phyloP scores from a whole-genome alignment of 2,888 invertebrate species.

The Plemyria rubiginata region DNA sequence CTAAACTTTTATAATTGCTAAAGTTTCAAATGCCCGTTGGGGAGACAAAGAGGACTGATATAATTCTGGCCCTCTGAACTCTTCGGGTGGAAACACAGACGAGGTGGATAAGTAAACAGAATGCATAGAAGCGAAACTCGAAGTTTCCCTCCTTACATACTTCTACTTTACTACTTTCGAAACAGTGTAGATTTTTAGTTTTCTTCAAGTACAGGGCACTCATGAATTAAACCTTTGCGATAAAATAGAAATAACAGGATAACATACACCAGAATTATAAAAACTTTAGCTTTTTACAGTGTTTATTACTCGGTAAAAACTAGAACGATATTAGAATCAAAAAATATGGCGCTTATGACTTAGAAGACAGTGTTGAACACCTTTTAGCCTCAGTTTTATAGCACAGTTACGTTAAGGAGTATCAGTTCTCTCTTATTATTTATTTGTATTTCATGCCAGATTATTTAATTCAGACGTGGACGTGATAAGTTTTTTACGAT shows the following conservation, averaged over 20 bases:
- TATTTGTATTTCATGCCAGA: conserved; percentile 6
- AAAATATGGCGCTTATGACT: no score
- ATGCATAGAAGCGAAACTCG: conserved; percentile 12
- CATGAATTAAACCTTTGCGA: no score
- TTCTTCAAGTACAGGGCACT: no score
- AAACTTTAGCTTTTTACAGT: no score
- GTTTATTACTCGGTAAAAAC: no score
- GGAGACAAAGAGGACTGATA: conserved; percentile 50
- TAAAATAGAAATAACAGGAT: no score
- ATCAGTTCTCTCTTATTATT: conserved; percentile 3
- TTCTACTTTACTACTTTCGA: no score
- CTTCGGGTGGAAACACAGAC: conserved; percentile 34
- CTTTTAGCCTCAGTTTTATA: no score
- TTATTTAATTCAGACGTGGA: conserved; percentile 18
- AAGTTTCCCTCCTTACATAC: not conserved
- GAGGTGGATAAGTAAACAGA: not conserved
- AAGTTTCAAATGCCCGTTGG: conserved; percentile 53
- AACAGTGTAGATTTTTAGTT: no score
- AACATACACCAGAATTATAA: no score
- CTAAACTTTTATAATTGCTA: conserved; percentile 64
- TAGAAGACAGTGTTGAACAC: no score
- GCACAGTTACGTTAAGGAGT: not conserved
- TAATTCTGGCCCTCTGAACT: conserved; percentile 50
- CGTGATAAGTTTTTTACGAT: conserved; percentile 26
- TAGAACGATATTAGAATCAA: no score